These are phyloP conservation scores for Eonycteris spelaea DNA, from an alignment of 2,113 vertebrate species.

Conservation along the genomic window DNA sequence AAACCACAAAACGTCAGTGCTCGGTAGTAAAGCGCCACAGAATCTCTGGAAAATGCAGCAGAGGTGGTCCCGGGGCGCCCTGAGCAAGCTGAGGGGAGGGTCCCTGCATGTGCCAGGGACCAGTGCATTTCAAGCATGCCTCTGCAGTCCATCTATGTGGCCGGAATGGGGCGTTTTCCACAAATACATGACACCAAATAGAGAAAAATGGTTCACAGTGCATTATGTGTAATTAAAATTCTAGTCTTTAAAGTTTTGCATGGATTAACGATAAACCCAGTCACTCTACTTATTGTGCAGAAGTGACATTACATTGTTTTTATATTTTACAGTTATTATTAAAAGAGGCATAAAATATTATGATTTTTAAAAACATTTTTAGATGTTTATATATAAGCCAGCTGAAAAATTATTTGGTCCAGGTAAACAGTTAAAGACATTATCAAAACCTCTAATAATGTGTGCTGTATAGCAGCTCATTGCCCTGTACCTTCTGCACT, in stretches of 20 bases:
- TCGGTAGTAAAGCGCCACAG: not conserved
- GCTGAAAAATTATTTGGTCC: not conserved
- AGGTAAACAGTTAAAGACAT: not conserved
- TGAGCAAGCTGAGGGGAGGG: not conserved
- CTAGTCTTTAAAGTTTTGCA: not conserved
- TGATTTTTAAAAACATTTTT: not conserved
- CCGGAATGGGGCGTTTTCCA: not conserved
- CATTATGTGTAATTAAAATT: not conserved
- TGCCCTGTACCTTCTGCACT: not conserved
- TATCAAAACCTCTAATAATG: not conserved
- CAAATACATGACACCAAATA: not conserved
- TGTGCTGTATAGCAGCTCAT: not conserved
- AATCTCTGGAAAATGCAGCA: not conserved
- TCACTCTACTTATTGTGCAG: not conserved
- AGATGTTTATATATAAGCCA: not conserved
- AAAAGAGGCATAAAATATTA: not conserved
- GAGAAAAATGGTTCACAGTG: not conserved
- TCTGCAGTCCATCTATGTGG: accelerated
- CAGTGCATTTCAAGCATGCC: accelerated
- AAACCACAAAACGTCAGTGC: not conserved
- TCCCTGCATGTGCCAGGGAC: no score
- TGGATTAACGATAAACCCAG: not conserved
- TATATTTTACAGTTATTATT: not conserved
- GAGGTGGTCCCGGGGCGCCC: no score
- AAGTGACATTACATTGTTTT: not conserved